phyloP scores from a whole-genome alignment of 2,888 invertebrate species.

The Rhimphoctona megacephalus region DNA sequence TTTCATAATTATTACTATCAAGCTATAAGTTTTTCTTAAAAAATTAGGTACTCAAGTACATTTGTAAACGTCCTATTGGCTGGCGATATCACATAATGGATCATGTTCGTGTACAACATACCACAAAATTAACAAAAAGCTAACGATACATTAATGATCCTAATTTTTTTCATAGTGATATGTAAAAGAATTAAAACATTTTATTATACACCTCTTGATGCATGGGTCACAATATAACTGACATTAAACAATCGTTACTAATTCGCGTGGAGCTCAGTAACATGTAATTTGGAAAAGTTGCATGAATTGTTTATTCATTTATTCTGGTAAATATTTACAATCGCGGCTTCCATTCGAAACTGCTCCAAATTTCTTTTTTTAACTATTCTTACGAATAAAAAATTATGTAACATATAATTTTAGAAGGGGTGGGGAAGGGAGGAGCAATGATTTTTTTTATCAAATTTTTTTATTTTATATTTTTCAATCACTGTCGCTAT shows the following conservation, averaged over 20 bases:
- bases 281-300: constrained; percentile 1
- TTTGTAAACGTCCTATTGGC: constrained; percentile 47
- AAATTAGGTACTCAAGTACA: constrained; percentile 6
- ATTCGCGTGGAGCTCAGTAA: constrained; percentile 7
- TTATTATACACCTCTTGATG: not conserved
- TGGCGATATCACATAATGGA: constrained; percentile 46
- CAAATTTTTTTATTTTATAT: too few species aligned
- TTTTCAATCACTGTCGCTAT: too few species aligned
- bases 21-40: constrained; percentile 48
- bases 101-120: constrained; percentile 41
- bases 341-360: too few species aligned
- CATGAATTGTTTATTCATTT: constrained; percentile 2
- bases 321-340: too few species aligned
- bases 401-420: too few species aligned
- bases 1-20: constrained; percentile 73
- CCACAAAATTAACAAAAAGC: constrained; percentile 7
- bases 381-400: too few species aligned
- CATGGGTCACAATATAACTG: not conserved
- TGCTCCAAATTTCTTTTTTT: too few species aligned
- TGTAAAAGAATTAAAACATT: not conserved
- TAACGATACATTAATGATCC: constrained; percentile 32
- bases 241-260: constrained; percentile 19
- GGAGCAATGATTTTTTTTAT: too few species aligned
- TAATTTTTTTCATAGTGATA: constrained; percentile 1
- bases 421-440: too few species aligned